A percentile compares a stretch with the other conserved stretches of the same genome.
phyloP scores from a whole-genome alignment of 2,113 vertebrate species.

The Cichladusa arquata region DNA sequence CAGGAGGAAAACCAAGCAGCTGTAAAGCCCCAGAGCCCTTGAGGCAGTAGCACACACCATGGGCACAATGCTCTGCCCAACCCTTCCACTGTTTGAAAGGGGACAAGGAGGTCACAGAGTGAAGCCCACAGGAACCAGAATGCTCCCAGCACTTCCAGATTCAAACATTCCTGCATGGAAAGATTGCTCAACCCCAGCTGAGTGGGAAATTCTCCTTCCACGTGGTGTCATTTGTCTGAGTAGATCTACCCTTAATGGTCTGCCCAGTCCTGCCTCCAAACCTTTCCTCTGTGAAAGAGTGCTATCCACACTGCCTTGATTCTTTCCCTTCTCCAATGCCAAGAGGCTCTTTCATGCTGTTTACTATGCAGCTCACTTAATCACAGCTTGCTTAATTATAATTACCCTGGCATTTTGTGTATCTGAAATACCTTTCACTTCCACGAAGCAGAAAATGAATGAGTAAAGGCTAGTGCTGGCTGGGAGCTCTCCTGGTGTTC shows the following conservation, averaged over 20 bases:
- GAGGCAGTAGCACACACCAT: neutral
- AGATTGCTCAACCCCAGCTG: neutral
- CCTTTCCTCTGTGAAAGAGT: neutral
- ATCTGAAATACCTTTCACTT: neutral
- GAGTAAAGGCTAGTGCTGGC: neutral
- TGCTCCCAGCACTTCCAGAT: neutral
- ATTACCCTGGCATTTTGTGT: neutral
- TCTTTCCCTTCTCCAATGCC: neutral
- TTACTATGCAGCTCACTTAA: neutral
- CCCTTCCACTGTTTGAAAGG: neutral
- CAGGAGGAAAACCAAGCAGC: neutral
- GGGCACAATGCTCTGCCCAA: neutral
- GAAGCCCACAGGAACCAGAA: neutral
- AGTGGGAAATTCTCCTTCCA: conserved; percentile 40
- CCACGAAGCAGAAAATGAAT: rapidly evolving
- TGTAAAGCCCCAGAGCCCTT: neutral
- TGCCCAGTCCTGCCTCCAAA: neutral
- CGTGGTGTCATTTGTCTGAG: neutral
- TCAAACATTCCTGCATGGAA: neutral
- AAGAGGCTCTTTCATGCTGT: neutral
- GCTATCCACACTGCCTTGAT: neutral
- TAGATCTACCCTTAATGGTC: neutral
- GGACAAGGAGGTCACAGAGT: rapidly evolving
- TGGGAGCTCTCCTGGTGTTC: neutral
- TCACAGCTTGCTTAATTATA: neutral